Conservation (phyloP, 1,140 invertebrate species). For the Ceratina australensis region DNA sequence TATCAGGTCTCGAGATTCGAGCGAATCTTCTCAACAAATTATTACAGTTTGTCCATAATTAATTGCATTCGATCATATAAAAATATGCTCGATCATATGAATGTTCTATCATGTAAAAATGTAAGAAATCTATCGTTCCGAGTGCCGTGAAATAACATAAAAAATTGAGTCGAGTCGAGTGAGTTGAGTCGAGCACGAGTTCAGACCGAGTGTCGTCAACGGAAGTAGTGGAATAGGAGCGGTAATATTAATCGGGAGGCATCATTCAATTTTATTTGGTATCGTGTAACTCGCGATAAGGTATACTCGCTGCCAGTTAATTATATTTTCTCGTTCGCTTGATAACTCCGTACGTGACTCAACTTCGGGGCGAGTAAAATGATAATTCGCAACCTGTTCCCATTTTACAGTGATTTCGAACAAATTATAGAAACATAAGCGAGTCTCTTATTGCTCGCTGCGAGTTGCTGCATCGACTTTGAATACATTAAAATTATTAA, state of each 20-base stretch:
- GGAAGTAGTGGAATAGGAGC: conserved; percentile 37
- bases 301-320: background rate
- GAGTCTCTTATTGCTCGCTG: no score
- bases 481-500: no score
- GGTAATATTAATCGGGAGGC: background rate
- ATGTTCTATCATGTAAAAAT: no score
- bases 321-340: background rate
- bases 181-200: background rate
- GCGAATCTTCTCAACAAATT: background rate
- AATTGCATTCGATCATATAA: no score
- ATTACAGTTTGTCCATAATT: no score
- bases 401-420: background rate
- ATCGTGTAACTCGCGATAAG: conserved; percentile 9
- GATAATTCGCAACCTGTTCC: background rate
- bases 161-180: background rate
- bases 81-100: no score
- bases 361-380: background rate
- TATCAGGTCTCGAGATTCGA: no score
- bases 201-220: conserved; percentile 13
- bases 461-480: no score
- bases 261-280: conserved; percentile 31
- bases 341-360: conserved; percentile 1
- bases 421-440: no score
- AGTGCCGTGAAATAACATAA: background rate
- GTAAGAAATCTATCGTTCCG: no score